Base-by-base conservation (phyloP, 2,113 vertebrate genomes). In the Otus sunia region DNA sequence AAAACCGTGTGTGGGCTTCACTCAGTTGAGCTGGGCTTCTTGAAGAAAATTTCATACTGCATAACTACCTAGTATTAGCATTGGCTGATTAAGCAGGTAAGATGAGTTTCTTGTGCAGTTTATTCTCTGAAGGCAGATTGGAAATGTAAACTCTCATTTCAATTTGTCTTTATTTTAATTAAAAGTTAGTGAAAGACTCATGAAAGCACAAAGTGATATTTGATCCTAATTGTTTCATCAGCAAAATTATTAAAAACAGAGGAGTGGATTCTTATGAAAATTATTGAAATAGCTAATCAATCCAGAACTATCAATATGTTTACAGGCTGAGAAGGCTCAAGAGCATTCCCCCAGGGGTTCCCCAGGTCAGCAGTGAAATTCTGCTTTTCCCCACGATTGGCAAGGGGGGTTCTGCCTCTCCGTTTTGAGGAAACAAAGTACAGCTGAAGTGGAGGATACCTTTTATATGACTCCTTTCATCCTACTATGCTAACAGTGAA, bases 11-110 rank as follows among this genome's bases (percentile, higher is more conserved):
- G 97, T 98, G 76, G 73, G 50, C 74, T 66, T 95, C 75, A 98
- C 97, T 3, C 98, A 98, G 76, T 98, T 98, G 95, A 98, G 97
- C 4, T 95, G 93, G 12, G 96, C 96, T 82, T 99, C 98, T 95
- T 98, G 97, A 41, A 98, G 74, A 81, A 98, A 99, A 91, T 92
- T 97, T 50, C 95, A 97, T 56, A 98, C 37, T 11, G 97, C 91
- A 11, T 98, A 98, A 69, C 67, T 67, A 41, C 98, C 98, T 36
- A 97, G 96, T 34, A 72, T 71, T 59, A 98, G 98, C 18, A 98
- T 85, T 58, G 98, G 93, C 98, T 98, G 94, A 74, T 74, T 53
- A 78, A 91, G n/a, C 18, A 29, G 25, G 53, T 60, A 27, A 69
- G 5, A 21, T 69, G 56, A 93, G 19, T 47, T 94, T 55, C 67